A percentile compares a stretch with the other conserved stretches of the same genome.
phyloP scores from a whole-genome alignment of 2,797 vertebrate genomes.

The Crypturellus tataupa region DNA sequence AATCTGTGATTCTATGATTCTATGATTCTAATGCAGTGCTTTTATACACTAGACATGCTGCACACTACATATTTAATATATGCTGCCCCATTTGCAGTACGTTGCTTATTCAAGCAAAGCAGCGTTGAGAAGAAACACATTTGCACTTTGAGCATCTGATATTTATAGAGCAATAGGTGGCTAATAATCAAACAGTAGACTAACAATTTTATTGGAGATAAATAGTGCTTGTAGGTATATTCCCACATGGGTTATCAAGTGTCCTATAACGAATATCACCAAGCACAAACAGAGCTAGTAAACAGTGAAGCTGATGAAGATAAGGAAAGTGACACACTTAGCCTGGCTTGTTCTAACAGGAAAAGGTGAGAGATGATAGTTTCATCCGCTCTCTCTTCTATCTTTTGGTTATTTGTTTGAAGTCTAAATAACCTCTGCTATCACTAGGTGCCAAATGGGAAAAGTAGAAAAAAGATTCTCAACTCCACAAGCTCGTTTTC shows the following conservation, averaged over 20 bases:
- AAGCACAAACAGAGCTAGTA: not conserved
- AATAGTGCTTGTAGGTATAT: not conserved
- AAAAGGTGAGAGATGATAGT: not conserved
- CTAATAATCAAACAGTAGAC: not conserved
- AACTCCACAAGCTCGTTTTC: not conserved
- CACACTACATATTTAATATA: fast-evolving
- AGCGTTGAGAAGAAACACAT: not conserved
- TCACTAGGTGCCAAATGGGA: not conserved
- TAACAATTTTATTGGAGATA: not conserved
- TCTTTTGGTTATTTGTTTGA: not conserved
- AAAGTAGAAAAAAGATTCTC: not conserved
- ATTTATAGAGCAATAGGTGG: not conserved
- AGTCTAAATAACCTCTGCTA: not conserved
- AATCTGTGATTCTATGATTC: too few relatives aligned
- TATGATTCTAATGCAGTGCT: not conserved
- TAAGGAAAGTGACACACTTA: not conserved
- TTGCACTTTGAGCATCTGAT: not conserved
- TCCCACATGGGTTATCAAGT: not conserved
- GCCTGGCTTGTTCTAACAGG: not conserved
- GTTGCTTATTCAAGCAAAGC: not conserved
- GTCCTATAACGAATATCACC: not conserved
- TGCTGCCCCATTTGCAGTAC: not conserved
- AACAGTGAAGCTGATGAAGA: not conserved
- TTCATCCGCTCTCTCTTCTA: not conserved
- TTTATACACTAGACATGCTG: not conserved